A percentile compares a stretch with the other conserved stretches of the same genome.
Evolutionary conservation across 2,113 vertebrate species (phyloP).

Genomic region (Nicator chloris): DNA sequence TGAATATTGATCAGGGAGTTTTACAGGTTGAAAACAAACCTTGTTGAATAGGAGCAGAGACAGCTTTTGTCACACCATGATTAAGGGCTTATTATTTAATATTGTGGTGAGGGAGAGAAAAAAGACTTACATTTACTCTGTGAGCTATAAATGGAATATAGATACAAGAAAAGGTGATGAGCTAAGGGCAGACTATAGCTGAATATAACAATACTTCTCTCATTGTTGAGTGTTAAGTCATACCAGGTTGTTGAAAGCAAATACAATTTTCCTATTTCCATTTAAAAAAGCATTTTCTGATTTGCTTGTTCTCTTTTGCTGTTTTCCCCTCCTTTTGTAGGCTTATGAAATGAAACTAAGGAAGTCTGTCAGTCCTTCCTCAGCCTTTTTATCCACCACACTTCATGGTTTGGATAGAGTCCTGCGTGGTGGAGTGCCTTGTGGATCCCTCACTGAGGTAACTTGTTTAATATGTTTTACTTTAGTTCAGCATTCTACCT

Average conservation of each 20-base stretch:
- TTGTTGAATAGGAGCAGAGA: neutral
- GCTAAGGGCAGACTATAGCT: neutral
- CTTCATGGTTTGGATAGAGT: conserved; percentile 72
- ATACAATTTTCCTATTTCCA: neutral
- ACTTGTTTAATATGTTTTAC: neutral
- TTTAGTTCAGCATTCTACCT: neutral
- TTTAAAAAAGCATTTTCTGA: neutral
- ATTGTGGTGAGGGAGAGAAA: neutral
- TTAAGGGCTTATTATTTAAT: neutral
- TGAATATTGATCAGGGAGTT: neutral
- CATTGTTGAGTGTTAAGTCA: neutral
- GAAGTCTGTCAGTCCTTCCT: conserved; percentile 30
- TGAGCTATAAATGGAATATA: neutral
- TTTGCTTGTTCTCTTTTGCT: neutral
- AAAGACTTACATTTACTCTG: neutral
- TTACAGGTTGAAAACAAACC: neutral
- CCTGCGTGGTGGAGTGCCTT: conserved; percentile 77
- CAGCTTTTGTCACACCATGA: neutral
- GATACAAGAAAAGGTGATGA: neutral
- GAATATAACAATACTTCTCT: neutral
- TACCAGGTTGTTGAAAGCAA: neutral
- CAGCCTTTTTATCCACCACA: conserved; percentile 71
- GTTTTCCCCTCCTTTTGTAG: conserved; percentile 14
- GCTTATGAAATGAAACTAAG: conserved; percentile 72
- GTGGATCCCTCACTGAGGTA: conserved; percentile 85